Evolutionary conservation across 2,797 vertebrate genomes (phyloP), one percentile per base, ranked within the genome.

Genomic region (Eulemur coronatus): DNA sequence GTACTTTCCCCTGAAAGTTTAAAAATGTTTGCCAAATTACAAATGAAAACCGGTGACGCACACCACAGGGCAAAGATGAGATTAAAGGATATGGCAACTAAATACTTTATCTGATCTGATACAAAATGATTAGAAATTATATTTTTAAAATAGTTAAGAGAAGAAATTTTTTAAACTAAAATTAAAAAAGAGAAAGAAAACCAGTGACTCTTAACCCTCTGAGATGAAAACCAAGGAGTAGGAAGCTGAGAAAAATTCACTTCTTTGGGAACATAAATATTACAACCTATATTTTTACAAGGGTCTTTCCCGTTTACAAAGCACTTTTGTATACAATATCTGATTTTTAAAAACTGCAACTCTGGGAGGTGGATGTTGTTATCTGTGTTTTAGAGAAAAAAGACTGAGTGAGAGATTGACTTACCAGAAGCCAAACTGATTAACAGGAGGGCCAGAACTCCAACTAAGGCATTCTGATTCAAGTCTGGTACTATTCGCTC

Each of bases 1-100:
- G 99, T 99, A 98, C 99, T 99, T 98, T 99, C 99, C 97, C 99
- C 99, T 99, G 98, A 97, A 98, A 98, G 97, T 98, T 97, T 92
- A 98, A 96, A 97, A 98, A 97, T 97, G 89, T 98, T 98, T 97
- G 43, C 82, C 90, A 98, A 96, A 91, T 98, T 98, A 96, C 33
- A 87, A 96, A 81, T 73, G 52, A 95, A 75, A 95, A 92, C 3
- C 59, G 85, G n/a, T 38, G 52, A 86, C 38, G 35, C 33, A 43
- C 11, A 72, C 18, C 63, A 70, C 17, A 59, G 18, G 4, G 24
- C n/a, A 87, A 78, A 79, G 24, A 86, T 59, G 13, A 86, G 28
- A n/a, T 69, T 70, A 93, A 17, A 20, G 41, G 63, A 65, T 35
- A 70, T 61, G n/a, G 52, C 81, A 35, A 67, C 50, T 80, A 93